These are phyloP conservation scores for Struthio camelus DNA, from an alignment of 2,113 vertebrate genomes.

Conservation along the genomic window DNA sequence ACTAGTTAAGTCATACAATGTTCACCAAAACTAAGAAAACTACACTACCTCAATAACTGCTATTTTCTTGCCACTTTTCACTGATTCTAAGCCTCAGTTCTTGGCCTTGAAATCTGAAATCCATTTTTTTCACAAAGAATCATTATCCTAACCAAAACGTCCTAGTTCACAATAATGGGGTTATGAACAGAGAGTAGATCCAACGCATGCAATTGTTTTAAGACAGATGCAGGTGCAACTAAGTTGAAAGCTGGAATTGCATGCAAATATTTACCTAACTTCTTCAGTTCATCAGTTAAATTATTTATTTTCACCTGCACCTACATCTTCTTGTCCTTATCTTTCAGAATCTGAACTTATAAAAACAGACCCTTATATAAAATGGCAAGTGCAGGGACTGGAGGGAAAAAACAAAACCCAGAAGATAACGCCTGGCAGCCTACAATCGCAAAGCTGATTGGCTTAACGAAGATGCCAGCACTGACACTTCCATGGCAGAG, in stretches of 20 bases:
- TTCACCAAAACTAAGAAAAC: background rate
- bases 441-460: background rate
- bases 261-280: background rate
- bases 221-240: background rate
- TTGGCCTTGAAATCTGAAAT: background rate
- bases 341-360: background rate
- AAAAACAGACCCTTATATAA: background rate
- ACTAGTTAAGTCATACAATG: background rate
- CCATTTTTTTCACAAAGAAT: background rate
- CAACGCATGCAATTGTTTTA: background rate
- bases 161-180: background rate
- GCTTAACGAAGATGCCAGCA: background rate
- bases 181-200: background rate
- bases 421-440: background rate
- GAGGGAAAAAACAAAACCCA: background rate
- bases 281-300: background rate
- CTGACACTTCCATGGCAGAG: background rate
- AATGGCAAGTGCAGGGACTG: background rate
- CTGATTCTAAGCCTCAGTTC: background rate
- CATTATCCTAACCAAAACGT: background rate
- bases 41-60: background rate
- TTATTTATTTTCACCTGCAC: background rate
- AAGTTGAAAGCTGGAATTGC: background rate
- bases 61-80: background rate
- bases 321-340: background rate